Base-by-base conservation (phyloP, 2,888 invertebrate genomes). In the Boloria selene region DNA sequence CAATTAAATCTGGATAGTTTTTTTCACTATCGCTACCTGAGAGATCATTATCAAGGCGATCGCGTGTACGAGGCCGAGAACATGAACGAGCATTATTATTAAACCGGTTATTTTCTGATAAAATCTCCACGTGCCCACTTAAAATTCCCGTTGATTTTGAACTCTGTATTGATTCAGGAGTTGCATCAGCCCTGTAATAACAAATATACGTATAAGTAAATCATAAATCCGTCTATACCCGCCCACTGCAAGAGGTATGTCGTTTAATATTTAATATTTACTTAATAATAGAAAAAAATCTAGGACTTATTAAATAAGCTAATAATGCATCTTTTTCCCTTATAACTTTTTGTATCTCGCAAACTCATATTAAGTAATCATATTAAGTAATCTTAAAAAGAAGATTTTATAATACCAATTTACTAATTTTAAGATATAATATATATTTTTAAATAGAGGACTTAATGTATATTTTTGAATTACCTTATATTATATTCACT, bases 401-500 rank as follows among this genome's bases (percentile, higher is more conserved):
- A 47, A 16, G 4, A 26, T 7, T 26, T 31, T 31, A 22, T 7
- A 45, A 22, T n/a, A n/a, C n/a, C n/a, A n/a, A n/a, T n/a, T n/a
- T n/a, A n/a, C n/a, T n/a, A n/a, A n/a, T n/a, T n/a, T n/a, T n/a
- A n/a, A n/a, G n/a, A n/a, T n/a, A n/a, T n/a, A n/a, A n/a, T n/a
- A n/a, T n/a, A n/a, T n/a, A n/a, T n/a, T n/a, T n/a, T n/a, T n/a
- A n/a, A n/a, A n/a, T n/a, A n/a, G n/a, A n/a, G n/a, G n/a, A n/a
- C n/a, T n/a, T n/a, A n/a, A n/a, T n/a, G n/a, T n/a, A 55, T 44
- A 55, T 13, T 42, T 55, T 18, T 55, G 5, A 44, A 51, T 85
- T 90, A 95, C 95, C 95, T 93, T 75, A 93, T 81, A 73, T 92
- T 93, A 69, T 88, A 93, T 79, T 94, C 93, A 77, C 90, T 93